Conservation (phyloP, 2,797 vertebrate species). For the Eulemur albifrons region DNA sequence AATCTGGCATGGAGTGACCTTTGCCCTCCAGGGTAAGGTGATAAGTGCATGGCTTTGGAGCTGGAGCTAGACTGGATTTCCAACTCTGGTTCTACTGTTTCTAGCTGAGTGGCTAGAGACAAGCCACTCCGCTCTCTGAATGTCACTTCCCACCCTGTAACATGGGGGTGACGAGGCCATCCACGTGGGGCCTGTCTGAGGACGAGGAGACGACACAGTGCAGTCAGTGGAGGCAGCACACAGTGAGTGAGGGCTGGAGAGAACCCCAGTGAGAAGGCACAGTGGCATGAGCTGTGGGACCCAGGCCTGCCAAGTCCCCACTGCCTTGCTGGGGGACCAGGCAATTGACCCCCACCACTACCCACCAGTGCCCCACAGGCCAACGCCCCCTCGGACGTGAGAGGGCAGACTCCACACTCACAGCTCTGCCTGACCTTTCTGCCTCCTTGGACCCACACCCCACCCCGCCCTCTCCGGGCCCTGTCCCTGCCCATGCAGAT, state of each 20-base stretch:
- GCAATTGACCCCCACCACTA: background rate
- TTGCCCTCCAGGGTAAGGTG: background rate
- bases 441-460: background rate
- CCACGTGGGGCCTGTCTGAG: background rate
- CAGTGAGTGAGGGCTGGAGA: background rate
- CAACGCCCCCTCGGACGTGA: background rate
- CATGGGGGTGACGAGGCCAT: background rate
- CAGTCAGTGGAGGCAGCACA: background rate
- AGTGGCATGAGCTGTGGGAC: background rate
- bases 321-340: background rate
- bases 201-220: background rate
- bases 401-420: background rate
- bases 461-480: background rate
- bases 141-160: background rate
- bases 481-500: background rate
- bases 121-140: background rate
- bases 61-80: background rate
- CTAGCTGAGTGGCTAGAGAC: background rate
- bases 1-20: background rate
- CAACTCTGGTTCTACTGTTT: background rate
- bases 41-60: background rate
- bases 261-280: background rate
- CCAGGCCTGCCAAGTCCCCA: background rate
- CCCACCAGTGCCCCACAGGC: background rate
- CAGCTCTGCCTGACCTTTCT: background rate